These are phyloP conservation scores for Pseudotriccus pelzelni DNA, from an alignment of 2,797 vertebrate species.

Conservation along the genomic window DNA sequence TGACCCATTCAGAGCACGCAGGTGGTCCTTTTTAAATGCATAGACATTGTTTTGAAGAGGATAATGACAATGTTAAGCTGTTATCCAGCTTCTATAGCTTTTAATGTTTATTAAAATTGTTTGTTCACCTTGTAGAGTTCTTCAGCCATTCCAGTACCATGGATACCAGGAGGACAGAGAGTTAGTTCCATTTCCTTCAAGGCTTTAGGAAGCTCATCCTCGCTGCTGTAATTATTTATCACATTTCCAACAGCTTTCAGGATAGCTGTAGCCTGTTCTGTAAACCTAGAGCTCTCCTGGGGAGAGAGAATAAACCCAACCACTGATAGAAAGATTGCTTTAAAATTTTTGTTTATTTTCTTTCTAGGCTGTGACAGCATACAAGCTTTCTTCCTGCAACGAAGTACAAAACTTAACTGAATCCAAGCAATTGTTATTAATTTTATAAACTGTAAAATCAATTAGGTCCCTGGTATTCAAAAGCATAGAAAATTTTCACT, in stretches of 20 bases:
- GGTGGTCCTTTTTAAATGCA: not conserved
- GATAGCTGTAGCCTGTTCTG: conserved; percentile 78
- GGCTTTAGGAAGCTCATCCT: conserved; percentile 67
- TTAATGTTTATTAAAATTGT: not conserved
- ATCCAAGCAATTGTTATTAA: not conserved
- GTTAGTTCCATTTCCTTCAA: conserved; percentile 73
- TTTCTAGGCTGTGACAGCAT: not conserved
- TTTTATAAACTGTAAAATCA: not conserved
- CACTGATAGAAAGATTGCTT: not conserved
- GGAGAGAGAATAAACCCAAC: not conserved
- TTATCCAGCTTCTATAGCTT: not conserved
- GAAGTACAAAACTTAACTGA: not conserved
- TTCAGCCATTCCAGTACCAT: conserved; percentile 16
- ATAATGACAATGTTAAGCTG: not conserved
- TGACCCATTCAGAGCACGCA: not conserved
- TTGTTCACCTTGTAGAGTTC: conserved; percentile 80
- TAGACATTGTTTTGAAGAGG: not conserved
- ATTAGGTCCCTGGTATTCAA: not conserved
- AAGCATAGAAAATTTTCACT: not conserved
- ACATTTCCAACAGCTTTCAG: conserved; percentile 81
- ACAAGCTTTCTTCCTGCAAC: not conserved
- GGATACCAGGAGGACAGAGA: conserved; percentile 70
- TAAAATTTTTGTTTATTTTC: not conserved
- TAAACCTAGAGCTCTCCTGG: conserved; percentile 88
- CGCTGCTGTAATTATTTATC: conserved; percentile 79